Conservation (phyloP, 1,140 invertebrate species). For the Tenebrio molitor region DNA sequence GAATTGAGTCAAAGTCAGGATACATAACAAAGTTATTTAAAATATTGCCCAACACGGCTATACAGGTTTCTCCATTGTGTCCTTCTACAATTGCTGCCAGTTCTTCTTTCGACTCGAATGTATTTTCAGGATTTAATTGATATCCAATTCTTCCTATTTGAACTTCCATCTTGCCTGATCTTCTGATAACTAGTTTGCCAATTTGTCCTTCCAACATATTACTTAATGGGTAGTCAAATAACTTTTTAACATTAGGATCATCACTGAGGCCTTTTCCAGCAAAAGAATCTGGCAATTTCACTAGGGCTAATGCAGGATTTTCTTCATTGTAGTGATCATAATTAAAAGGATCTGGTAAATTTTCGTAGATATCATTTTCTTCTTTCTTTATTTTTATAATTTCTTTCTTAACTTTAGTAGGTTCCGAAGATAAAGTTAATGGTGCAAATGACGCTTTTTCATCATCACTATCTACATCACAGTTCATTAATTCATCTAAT, state of each 20-base stretch:
- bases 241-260: constrained; percentile 56
- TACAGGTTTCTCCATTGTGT: constrained; percentile 9
- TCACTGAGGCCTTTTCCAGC: constrained; percentile 59
- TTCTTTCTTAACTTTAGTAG: constrained; percentile 43
- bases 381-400: constrained; percentile 47
- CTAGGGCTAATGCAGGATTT: constrained; percentile 52
- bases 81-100: constrained; percentile 10
- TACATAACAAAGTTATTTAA: constrained; percentile 31
- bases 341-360: constrained; percentile 45
- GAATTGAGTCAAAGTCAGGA: constrained; percentile 16
- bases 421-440: constrained; percentile 38
- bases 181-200: constrained; percentile 56
- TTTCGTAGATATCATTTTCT: constrained; percentile 28
- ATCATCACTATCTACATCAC: constrained; percentile 50
- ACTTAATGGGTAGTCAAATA: constrained; percentile 55
- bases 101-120: constrained; percentile 21
- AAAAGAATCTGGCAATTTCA: constrained; percentile 57
- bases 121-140: constrained; percentile 47
- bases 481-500: constrained; percentile 49
- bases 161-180: constrained; percentile 58
- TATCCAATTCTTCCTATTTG: constrained; percentile 56
- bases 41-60: constrained; percentile 33
- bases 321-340: constrained; percentile 48
- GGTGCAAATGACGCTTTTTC: constrained; percentile 54
- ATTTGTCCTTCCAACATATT: constrained; percentile 59